These are phyloP conservation scores for Phengaris alcon DNA, from an alignment of 2,888 invertebrate species.

Conservation along the genomic window DNA sequence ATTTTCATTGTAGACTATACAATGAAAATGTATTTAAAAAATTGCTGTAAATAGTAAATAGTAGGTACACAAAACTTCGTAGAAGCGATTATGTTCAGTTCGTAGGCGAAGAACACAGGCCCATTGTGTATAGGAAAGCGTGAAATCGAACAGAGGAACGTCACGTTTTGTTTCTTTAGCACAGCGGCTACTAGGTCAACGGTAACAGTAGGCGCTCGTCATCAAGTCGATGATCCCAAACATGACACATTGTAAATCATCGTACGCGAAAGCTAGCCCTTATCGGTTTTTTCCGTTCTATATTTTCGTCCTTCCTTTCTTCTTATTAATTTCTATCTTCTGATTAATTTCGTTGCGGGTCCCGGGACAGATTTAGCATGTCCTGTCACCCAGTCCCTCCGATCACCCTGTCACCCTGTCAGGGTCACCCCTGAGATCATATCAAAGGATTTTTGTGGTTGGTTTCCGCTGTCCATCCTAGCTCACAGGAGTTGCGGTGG, in stretches of 20 bases:
- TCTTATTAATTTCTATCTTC: too few species aligned
- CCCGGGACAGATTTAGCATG: too few species aligned
- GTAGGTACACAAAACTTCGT: conserved; percentile 7
- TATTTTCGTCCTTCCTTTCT: too few species aligned
- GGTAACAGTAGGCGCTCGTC: not conserved
- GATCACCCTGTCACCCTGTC: too few species aligned
- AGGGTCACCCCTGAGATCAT: too few species aligned
- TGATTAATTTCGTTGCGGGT: too few species aligned
- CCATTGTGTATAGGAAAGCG: conserved; percentile 14
- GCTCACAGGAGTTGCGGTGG: too few species aligned
- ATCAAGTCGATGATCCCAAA: conserved; percentile 3
- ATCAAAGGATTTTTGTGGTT: too few species aligned
- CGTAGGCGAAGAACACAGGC: not conserved
- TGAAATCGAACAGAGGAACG: conserved; percentile 7
- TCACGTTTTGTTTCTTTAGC: conserved; percentile 8
- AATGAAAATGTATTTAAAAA: not conserved
- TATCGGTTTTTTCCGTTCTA: not conserved
- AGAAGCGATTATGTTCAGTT: not conserved
- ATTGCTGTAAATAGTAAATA: not conserved
- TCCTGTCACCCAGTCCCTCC: too few species aligned
- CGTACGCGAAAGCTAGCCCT: not conserved
- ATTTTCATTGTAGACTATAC: too few species aligned
- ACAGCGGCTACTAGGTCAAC: not conserved
- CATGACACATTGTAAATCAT: not conserved
- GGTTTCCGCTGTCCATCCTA: too few species aligned